Conservation (phyloP, 2,888 invertebrate genomes). For the Masnerella sp. region DNA sequence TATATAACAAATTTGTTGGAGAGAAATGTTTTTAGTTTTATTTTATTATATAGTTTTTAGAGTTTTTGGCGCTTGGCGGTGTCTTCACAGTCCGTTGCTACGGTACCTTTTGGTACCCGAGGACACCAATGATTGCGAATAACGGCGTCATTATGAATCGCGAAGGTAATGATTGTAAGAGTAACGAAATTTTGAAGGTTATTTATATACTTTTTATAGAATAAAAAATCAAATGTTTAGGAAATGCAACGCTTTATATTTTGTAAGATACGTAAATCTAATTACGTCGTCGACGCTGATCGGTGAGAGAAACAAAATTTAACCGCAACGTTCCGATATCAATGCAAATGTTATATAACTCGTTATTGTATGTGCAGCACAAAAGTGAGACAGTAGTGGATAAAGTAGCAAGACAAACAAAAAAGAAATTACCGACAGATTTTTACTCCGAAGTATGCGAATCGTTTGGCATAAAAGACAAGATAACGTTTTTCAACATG, state of each 20-base stretch:
- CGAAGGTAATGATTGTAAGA: conserved; percentile 43
- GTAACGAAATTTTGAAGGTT: conserved; percentile 62
- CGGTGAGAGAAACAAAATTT: conserved; percentile 59
- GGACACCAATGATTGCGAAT: neutral
- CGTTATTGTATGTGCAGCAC: conserved; percentile 55
- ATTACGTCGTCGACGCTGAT: conserved; percentile 61
- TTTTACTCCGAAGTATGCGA: conserved; percentile 54
- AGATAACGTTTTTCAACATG: conserved; percentile 26
- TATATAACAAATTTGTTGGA: conserved; percentile 56
- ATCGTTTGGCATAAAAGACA: conserved; percentile 57
- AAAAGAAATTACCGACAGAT: conserved; percentile 38
- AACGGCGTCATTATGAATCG: conserved; percentile 15
- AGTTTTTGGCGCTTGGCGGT: conserved; percentile 35
- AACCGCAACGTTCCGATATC: conserved; percentile 63
- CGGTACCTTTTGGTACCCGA: neutral
- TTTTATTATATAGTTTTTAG: conserved; percentile 55
- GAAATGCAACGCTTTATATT: conserved; percentile 74
- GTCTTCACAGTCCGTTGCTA: conserved; percentile 9
- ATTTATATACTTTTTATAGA: conserved; percentile 67
- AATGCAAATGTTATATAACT: conserved; percentile 61
- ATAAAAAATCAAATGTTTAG: conserved; percentile 64
- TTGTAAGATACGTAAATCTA: conserved; percentile 67
- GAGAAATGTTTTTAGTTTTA: conserved; percentile 52
- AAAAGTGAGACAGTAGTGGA: conserved; percentile 44
- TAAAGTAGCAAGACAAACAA: conserved; percentile 1